These are phyloP conservation scores for Dreissena polymorpha DNA, from an alignment of 1,140 invertebrate species.

Conservation along the genomic window DNA sequence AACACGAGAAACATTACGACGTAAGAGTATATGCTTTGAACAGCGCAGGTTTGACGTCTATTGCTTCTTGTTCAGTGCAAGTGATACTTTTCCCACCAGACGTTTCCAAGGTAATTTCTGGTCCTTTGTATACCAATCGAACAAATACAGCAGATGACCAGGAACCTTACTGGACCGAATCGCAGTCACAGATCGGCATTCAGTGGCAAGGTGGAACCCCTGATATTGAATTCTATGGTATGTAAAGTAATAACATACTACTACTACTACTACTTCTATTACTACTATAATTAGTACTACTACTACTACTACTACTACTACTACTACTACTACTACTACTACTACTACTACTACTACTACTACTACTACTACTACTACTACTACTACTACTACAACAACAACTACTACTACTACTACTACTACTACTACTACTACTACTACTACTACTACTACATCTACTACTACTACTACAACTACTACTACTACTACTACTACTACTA, in stretches of 20 bases:
- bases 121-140: constrained; percentile 14
- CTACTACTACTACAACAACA: not conserved
- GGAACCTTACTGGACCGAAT: constrained; percentile 14
- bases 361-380: too few species aligned
- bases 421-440: not conserved
- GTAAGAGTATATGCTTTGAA: constrained; percentile 28
- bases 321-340: too few species aligned
- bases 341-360: too few species aligned
- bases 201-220: constrained; percentile 32
- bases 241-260: not conserved
- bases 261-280: not conserved
- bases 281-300: not conserved
- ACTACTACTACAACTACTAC: too few species aligned
- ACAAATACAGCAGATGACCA: not conserved
- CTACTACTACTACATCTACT: too few species aligned
- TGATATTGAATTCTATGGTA: constrained; percentile 34
- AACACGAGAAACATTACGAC: constrained; percentile 15
- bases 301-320: too few species aligned
- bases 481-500: too few species aligned
- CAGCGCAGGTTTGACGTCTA: constrained; percentile 6
- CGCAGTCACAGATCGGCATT: constrained; percentile 32
- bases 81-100: constrained; percentile 22
- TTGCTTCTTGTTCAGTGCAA: not conserved
- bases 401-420: not conserved
- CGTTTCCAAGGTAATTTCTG: not conserved